Evolutionary conservation across 2,113 vertebrate genomes (phyloP), one percentile per base, ranked within the genome.

Genomic region (Lepisosteus oculatus): DNA sequence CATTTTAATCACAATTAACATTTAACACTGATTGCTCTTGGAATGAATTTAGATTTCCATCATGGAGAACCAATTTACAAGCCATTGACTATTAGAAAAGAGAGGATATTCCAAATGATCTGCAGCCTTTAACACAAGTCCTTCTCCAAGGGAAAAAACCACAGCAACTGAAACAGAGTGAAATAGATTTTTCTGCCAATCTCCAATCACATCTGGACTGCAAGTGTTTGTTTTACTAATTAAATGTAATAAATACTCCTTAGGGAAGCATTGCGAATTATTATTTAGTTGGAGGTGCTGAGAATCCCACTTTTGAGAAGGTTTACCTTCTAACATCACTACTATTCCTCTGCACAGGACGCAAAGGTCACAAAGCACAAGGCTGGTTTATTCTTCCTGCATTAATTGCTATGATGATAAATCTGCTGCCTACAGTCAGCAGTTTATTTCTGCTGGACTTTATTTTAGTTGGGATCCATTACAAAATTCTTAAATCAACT

Each of bases 211-310:
- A 61, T 47, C 72, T 72, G 56, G 56, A 59, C 15, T n/a, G 55
- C 13, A 72, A 72, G 43, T 45, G 44, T 43, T 61, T 73, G 67
- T 73, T 17, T 61, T 59, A 17, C 43, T 67, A 17, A 67, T 72
- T 42, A 72, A 59, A 57, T 11, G 42, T 6, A 65, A 14, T 54
- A 68, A 55, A 72, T 14, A 44, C 8, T 65, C 62, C 70, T 15
- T 8, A 14, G n/a, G 56, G 56, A 59, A 4, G 56, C 3, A n/a
- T 7, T 57, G 55, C 6, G 43, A 11, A 61, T 59, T 55, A 42
- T 62, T 57, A 68, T 51, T 43, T 45, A 67, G 55, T 54, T 55
- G 12, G 57, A 42, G 13, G 17, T 8, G 62, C 45, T 65, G 71
- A 13, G 41, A 56, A 61, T 57, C 13, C 56, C 65, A 17, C 47